Evolutionary conservation across 92 coral and sea anemone genomes (phyloP).

Genomic region (Meandrina meandrites): DNA sequence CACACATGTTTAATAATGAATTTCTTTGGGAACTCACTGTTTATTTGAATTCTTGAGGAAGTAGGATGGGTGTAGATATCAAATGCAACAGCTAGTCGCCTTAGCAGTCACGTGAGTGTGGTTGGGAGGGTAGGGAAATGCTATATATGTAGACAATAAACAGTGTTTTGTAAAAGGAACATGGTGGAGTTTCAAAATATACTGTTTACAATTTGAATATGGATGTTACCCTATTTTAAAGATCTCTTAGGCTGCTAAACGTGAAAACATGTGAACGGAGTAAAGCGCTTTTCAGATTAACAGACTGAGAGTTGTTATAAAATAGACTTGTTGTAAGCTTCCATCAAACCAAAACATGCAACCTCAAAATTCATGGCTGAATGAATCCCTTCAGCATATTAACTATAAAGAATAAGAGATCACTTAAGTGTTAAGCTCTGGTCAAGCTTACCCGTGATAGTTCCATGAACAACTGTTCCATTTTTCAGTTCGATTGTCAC

Average conservation of each 20-base stretch:
- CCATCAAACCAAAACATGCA: neutral
- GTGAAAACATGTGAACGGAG: neutral
- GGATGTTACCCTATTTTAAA: neutral
- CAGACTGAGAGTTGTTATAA: neutral
- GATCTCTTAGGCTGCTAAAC: neutral
- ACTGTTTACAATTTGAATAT: neutral
- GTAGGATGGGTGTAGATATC: too few relatives aligned
- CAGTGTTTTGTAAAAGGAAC: neutral
- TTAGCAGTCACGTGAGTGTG: neutral
- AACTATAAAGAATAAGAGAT: neutral
- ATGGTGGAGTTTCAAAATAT: neutral
- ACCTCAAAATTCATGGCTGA: neutral
- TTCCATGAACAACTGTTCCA: constrained; percentile 99
- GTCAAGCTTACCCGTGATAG: constrained; percentile 83
- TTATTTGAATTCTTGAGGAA: too few relatives aligned
- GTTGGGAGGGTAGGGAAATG: neutral
- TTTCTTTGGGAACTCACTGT: too few relatives aligned
- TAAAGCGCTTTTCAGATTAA: neutral
- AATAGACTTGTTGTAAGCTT: too few relatives aligned
- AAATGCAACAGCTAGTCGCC: too few relatives aligned
- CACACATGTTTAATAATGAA: too few relatives aligned
- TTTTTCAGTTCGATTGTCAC: constrained; percentile 96
- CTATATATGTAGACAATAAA: neutral
- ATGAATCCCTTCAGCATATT: neutral
- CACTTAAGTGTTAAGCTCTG: neutral